Percentiles rank a stretch among this genome's conserved stretches.
phyloP scores from a whole-genome alignment of 2,113 vertebrate genomes.

The Chascanopsetta lugubris region DNA sequence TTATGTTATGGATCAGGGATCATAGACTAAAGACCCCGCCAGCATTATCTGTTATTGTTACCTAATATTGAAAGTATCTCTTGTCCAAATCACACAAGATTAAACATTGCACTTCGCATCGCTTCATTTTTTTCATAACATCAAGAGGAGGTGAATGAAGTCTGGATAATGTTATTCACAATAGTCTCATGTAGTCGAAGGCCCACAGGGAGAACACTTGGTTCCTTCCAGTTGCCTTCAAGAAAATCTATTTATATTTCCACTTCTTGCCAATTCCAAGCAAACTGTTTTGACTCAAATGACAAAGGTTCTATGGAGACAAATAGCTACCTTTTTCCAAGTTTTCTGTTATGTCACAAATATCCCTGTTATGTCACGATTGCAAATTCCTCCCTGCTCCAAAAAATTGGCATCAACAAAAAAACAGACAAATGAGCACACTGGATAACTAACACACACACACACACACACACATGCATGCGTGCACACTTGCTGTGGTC shows the following conservation, averaged over 20 bases:
- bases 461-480: slow-evolving; percentile 20
- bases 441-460: slow-evolving; percentile 25
- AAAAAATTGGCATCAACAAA: slow-evolving; percentile 19
- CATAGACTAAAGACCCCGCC: too few relatives aligned
- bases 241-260: slow-evolving; percentile 5
- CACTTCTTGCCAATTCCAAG: neutral
- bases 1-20: too few relatives aligned
- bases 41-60: too few relatives aligned
- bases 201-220: neutral
- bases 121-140: slow-evolving; percentile 19
- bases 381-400: slow-evolving; percentile 24
- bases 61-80: too few relatives aligned
- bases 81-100: too few relatives aligned
- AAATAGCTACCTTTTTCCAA: slow-evolving; percentile 10
- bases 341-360: slow-evolving; percentile 26
- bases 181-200: neutral
- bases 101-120: too few relatives aligned
- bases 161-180: too few relatives aligned
- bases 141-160: too few relatives aligned
- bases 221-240: slow-evolving; percentile 7
- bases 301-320: slow-evolving; percentile 12
- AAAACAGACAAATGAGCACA: neutral
- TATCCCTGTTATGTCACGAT: slow-evolving; percentile 20
- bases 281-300: slow-evolving; percentile 10
- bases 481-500: slow-evolving; percentile 36